Evolutionary conservation across 2,113 vertebrate genomes (phyloP).

Genomic region (Seriola dumerili): DNA sequence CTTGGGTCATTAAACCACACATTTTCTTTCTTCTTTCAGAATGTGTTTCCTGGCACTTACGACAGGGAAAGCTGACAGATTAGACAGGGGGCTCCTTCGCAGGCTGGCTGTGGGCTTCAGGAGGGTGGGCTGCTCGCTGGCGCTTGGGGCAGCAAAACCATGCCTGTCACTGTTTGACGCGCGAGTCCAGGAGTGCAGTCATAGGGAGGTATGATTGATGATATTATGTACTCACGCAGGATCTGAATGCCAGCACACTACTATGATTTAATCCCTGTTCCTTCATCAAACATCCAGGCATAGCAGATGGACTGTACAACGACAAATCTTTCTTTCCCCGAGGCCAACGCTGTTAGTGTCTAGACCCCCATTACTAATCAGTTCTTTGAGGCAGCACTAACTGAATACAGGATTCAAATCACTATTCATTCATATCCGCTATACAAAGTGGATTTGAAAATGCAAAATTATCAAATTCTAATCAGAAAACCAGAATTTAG

Average conservation of each 20-base stretch:
- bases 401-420: conserved; percentile 8
- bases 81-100: conserved; percentile 74
- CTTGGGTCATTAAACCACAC: conserved; percentile 79
- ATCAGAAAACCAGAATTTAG: background rate
- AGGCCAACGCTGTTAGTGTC: conserved; percentile 41
- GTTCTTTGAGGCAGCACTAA: conserved; percentile 25
- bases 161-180: conserved; percentile 78
- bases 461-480: background rate
- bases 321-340: conserved; percentile 34
- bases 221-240: conserved; percentile 76
- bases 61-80: conserved; percentile 77
- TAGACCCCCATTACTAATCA: conserved; percentile 47
- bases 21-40: conserved; percentile 74
- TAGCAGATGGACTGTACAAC: conserved; percentile 62
- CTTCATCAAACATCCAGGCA: conserved; percentile 72
- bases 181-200: conserved; percentile 73
- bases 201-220: conserved; percentile 79
- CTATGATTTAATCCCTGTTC: conserved; percentile 77
- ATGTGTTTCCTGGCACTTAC: conserved; percentile 77
- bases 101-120: conserved; percentile 69
- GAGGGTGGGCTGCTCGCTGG: conserved; percentile 71
- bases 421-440: conserved; percentile 10
- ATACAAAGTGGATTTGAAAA: background rate
- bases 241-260: conserved; percentile 76
- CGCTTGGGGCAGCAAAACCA: conserved; percentile 72